Evolutionary conservation across 2,113 vertebrate species (phyloP), one percentile per base, ranked within the genome.

Genomic region (Conger conger): DNA sequence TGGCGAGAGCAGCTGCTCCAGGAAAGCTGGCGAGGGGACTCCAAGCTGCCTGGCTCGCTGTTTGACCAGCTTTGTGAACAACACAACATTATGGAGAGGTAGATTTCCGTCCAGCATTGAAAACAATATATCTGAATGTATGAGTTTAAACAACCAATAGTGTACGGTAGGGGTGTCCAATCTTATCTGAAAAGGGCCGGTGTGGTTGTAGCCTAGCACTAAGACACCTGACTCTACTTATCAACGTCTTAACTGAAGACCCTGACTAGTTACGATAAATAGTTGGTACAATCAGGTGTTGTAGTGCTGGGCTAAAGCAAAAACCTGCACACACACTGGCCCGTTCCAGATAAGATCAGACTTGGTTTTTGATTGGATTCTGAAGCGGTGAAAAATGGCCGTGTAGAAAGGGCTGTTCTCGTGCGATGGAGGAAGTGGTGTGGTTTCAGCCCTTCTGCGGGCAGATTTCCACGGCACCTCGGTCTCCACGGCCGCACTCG

Each of bases 1-100:
- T 60, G 73, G 68, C 38, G 40, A 82, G 54, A 82, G 81, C 78
- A 53, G 68, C 82, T 40, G 15, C 40, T 27, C 82, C 15, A 40
- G 82, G 57, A 85, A 85, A 68, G 27, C 7, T 85, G 57, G 40
- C 79, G 20, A 17, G 57, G 35, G 45, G n/a, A 73, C 35, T 42
- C 54, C 35, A 18, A 3, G 30, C 13, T 18, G 42, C 18, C 81
- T 50, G 9, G 33, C 35, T 60, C 1, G 33, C 23, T 30, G 6
- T 81, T 53, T 23, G 63, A 77, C 80, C 60, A 53, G 60, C 35
- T 38, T 63, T 35, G 33, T 40, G 68, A 54, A 79, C 53, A 33
- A 16, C 50, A 79, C 13, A 78, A 78, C 38, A 38, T 78, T 17
- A 35, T 36, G 23, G 35, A 78, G 35, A 78, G 33, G 2, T 17